Base-by-base conservation (phyloP, 2,113 vertebrate species). In the Tympanuchus pallidicinctus region DNA sequence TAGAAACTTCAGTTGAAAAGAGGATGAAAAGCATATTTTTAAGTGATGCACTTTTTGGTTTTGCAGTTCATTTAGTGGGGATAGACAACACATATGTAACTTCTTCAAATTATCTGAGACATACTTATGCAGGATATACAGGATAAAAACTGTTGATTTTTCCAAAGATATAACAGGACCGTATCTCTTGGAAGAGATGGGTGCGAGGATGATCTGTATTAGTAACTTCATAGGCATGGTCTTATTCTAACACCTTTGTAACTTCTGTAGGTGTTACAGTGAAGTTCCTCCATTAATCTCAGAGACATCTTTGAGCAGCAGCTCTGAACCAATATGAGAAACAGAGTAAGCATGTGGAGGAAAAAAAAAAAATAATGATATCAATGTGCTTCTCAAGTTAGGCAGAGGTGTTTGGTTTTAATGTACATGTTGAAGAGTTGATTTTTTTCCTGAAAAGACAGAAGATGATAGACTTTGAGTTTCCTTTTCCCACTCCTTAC, bases 111-210 rank as follows among this genome's bases (percentile, higher is more conserved):
- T 36, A n/a, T n/a, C 0, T 0, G 40, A 71, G 17, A 34, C 32
- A 18, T 79, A 11, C 19, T 77, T 57, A 6, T 45, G 38, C n/a
- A 34, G 42, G 48, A 43, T 12, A 13, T 14, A 14, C 6, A 82
- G 57, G 34, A 70, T 36, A 60, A 82, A 40, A 5, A 34, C 22
- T 60, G 61, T 25, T 60, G 16, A 32, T 40, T 78, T 88, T 81
- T 85, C 30, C 34, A 0, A 0, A 2, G 19, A 24, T n/a, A 2
- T 27, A 42, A 59, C 27, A 60, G 18, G 13, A 32, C 24, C 36
- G 34, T 45, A 8, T 8, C 28, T 78, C 19, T 21, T 56, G 30
- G 54, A n/a, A 50, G 7, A 2, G 6, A 9, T 28, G 25, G 8
- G 2, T 54, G 25, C 36, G 22, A 65, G 42, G 34, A 24, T 6